A percentile compares a stretch with the other conserved stretches of the same genome.
These are phyloP conservation scores for Paramormyrops kingsleyae DNA, from an alignment of 2,113 vertebrate genomes.

Conservation along the genomic window DNA sequence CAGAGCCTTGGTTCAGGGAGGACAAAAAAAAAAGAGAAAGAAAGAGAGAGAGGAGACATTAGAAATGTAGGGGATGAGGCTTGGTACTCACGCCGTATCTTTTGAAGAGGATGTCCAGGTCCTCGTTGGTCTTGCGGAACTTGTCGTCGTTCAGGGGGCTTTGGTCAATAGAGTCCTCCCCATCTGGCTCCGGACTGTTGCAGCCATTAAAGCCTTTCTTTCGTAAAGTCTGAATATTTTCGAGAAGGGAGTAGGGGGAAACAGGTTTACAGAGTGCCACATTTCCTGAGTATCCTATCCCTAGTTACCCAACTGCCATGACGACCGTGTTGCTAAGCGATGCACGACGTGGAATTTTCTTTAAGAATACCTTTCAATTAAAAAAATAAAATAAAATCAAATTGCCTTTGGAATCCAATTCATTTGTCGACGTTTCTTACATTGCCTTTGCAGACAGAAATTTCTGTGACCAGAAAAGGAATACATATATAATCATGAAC, in stretches of 20 bases:
- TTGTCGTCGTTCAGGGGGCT: conserved; percentile 95
- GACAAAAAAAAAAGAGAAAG: conserved; percentile 35
- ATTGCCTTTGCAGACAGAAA: background rate
- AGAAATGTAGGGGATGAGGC: conserved; percentile 44
- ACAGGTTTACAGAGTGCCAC: background rate
- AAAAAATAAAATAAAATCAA: background rate
- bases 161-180: conserved; percentile 95
- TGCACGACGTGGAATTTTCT: background rate
- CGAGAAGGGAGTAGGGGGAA: conserved; percentile 45
- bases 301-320: background rate
- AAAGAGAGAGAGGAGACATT: conserved; percentile 55
- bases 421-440: background rate
- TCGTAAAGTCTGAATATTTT: conserved; percentile 78
- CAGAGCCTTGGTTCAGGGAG: conserved; percentile 72
- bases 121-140: conserved; percentile 86
- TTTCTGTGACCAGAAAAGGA: background rate
- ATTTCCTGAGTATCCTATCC: background rate
- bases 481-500: background rate
- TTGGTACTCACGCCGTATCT: conserved; percentile 90
- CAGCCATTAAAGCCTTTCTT: conserved; percentile 99
- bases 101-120: conserved; percentile 95
- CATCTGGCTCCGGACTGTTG: conserved; percentile 94
- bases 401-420: background rate
- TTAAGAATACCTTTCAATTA: background rate
- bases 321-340: background rate